Percentiles rank a stretch among this genome's conserved stretches.
Conservation (phyloP, 2,888 invertebrate species). For the Tetranychus piercei region DNA sequence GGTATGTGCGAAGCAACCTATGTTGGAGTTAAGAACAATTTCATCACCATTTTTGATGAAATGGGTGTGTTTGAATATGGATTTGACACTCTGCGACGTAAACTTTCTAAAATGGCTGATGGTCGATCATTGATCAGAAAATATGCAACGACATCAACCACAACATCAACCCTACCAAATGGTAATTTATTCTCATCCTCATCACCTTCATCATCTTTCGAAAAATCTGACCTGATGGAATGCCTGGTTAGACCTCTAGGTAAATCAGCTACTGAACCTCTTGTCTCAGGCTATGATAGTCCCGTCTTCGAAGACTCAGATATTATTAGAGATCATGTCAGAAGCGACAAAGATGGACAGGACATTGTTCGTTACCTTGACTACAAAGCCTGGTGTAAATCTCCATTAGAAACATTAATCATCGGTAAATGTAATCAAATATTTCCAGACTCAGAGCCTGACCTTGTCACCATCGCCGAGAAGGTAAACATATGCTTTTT, state of each 20-base stretch:
- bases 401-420: slow-evolving; percentile 44
- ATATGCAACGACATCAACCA: neutral
- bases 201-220: neutral
- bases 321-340: neutral
- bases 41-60: slow-evolving; percentile 4
- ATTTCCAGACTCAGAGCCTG: slow-evolving; percentile 34
- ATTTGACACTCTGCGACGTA: neutral
- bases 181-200: neutral
- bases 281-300: neutral
- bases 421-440: slow-evolving; percentile 49
- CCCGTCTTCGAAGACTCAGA: neutral
- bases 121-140: slow-evolving; percentile 10
- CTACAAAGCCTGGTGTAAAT: slow-evolving; percentile 42
- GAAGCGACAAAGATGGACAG: neutral
- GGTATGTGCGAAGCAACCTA: slow-evolving; percentile 2
- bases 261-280: neutral
- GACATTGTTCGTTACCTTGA: neutral
- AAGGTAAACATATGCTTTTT: neutral
- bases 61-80: slow-evolving; percentile 6
- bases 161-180: slow-evolving; percentile 3
- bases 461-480: neutral
- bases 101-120: neutral
- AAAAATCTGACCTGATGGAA: neutral
- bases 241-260: neutral
- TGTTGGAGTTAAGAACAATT: neutral